Evolutionary conservation across 2,888 invertebrate genomes (phyloP).

Genomic region (Patella depressa): DNA sequence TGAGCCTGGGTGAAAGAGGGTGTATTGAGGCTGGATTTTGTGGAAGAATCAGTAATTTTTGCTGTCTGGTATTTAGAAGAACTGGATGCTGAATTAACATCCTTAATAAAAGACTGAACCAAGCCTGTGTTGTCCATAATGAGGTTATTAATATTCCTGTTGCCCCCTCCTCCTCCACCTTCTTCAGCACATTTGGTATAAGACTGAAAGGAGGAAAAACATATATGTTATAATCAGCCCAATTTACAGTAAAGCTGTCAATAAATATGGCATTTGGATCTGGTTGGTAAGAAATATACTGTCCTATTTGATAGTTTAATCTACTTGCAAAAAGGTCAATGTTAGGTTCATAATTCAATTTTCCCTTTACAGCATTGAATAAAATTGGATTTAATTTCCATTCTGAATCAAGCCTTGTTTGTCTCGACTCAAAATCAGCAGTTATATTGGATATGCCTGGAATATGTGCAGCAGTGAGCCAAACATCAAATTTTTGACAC

Average conservation of each 20-base stretch:
- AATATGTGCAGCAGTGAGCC: constrained; percentile 25
- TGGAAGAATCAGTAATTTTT: no score
- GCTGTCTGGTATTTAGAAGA: not conserved
- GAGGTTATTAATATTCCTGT: not conserved
- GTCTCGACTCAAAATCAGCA: constrained; percentile 20
- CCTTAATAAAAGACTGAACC: not conserved
- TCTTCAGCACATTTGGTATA: not conserved
- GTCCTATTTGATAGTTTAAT: not conserved
- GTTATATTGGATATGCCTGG: constrained; percentile 17
- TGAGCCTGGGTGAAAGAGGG: not conserved
- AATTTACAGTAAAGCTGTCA: not conserved
- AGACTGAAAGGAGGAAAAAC: not conserved
- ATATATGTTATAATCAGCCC: not conserved
- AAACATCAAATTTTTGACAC: constrained; percentile 7
- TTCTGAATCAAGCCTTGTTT: no score
- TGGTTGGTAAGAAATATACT: not conserved
- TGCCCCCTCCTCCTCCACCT: not conserved
- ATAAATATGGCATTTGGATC: not conserved
- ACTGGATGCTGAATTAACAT: not conserved
- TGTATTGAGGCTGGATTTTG: not conserved
- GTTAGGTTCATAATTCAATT: not conserved
- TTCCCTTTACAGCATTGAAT: not conserved
- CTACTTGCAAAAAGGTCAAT: not conserved
- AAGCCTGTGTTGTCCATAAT: not conserved
- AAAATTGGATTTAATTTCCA: not conserved